Evolutionary conservation across 2,797 vertebrate genomes (phyloP).

Genomic region (Anabacerthia variegaticeps): DNA sequence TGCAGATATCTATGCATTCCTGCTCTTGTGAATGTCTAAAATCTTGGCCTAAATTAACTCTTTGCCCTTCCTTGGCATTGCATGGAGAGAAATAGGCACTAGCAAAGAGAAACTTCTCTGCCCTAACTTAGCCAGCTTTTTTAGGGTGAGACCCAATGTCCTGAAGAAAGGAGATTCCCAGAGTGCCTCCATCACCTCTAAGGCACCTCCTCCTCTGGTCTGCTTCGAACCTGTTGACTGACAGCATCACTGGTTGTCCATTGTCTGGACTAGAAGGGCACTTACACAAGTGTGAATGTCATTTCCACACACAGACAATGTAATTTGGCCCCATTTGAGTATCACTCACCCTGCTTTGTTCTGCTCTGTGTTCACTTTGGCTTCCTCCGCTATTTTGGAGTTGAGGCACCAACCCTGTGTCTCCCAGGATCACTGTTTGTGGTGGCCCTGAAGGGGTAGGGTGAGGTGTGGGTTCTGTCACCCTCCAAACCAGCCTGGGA

Average conservation of each 20-base stretch:
- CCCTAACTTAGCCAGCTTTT: not conserved
- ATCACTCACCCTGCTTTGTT: not conserved
- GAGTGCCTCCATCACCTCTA: not conserved
- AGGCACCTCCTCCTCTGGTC: not conserved
- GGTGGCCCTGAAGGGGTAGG: not conserved
- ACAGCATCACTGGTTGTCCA: not conserved
- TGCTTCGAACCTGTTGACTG: not conserved
- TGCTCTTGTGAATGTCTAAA: not conserved
- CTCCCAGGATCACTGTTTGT: not conserved
- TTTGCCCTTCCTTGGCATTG: not conserved
- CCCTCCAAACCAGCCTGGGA: accelerated
- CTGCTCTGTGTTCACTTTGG: accelerated
- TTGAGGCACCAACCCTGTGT: not conserved
- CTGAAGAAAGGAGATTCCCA: not conserved
- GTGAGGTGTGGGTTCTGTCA: not conserved
- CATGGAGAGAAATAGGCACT: not conserved
- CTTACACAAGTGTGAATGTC: not conserved
- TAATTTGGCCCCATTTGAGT: not conserved
- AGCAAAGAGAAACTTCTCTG: not conserved
- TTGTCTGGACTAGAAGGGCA: not conserved
- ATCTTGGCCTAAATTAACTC: not conserved
- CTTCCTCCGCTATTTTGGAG: not conserved
- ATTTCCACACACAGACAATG: accelerated
- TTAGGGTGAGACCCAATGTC: not conserved
- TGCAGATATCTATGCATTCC: not conserved